Evolutionary conservation across 1,140 invertebrate species (phyloP).

Genomic region (Drosophila mauritiana): DNA sequence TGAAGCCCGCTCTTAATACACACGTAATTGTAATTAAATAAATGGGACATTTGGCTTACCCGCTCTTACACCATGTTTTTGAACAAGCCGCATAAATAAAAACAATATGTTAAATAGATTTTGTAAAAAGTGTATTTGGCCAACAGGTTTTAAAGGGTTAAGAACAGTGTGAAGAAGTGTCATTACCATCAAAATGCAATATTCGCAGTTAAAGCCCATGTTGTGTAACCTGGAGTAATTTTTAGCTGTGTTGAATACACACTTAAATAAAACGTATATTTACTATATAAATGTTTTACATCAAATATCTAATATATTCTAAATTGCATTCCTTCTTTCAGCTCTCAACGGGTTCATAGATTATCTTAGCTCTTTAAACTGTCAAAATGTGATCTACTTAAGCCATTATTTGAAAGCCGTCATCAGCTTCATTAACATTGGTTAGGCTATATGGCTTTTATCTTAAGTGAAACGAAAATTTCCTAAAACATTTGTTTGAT

Average conservation of each 20-base stretch:
- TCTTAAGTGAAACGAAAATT: conserved; percentile 43
- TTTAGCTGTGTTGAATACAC: not conserved
- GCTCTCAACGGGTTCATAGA: not conserved
- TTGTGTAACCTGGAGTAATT: conserved; percentile 5
- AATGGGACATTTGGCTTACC: too few relatives aligned
- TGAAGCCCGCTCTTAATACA: not conserved
- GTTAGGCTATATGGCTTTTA: conserved; percentile 35
- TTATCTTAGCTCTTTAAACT: not conserved
- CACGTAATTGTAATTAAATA: not conserved
- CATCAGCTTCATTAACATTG: conserved; percentile 22
- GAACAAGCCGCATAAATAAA: too few relatives aligned
- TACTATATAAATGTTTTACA: too few relatives aligned
- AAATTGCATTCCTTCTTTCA: too few relatives aligned
- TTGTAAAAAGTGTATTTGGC: too few relatives aligned
- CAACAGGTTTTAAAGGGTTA: conserved; percentile 1
- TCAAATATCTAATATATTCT: too few relatives aligned
- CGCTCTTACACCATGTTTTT: too few relatives aligned
- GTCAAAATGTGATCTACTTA: conserved; percentile 26
- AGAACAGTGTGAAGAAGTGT: conserved; percentile 31
- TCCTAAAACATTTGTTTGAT: conserved; percentile 50
- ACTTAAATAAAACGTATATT: too few relatives aligned
- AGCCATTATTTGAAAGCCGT: conserved; percentile 7
- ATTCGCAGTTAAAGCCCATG: conserved; percentile 11
- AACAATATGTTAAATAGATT: too few relatives aligned
- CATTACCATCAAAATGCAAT: conserved; percentile 46